Conservation (phyloP, 2,888 invertebrate species). For the Drosophila quinaria region DNA sequence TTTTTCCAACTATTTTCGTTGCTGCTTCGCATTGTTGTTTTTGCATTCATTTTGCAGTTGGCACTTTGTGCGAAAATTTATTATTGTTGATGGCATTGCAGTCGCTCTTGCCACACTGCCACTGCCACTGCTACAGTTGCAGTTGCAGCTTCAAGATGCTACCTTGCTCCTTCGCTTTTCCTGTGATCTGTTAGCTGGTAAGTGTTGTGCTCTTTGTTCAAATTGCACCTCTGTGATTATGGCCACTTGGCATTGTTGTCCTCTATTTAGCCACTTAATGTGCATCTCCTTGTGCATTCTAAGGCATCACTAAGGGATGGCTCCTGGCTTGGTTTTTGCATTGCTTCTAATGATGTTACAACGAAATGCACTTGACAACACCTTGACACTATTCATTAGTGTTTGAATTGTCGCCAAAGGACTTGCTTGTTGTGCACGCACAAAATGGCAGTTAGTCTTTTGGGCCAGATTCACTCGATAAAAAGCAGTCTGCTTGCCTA, state of each 20-base stretch:
- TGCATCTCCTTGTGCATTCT: slow-evolving; percentile 20
- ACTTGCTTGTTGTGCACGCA: slow-evolving; percentile 47
- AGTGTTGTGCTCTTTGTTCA: slow-evolving; percentile 54
- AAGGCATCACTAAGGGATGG: slow-evolving; percentile 24
- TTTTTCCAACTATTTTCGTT: slow-evolving; percentile 73
- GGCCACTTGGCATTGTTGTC: slow-evolving; percentile 68
- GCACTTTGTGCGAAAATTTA: slow-evolving; percentile 75
- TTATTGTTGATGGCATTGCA: slow-evolving; percentile 71
- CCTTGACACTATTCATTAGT: slow-evolving; percentile 80
- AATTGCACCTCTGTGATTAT: slow-evolving; percentile 82
- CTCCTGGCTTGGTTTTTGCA: slow-evolving; percentile 32
- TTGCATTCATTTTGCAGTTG: slow-evolving; percentile 67
- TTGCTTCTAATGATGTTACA: slow-evolving; percentile 60
- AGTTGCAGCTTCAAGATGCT: slow-evolving; percentile 3
- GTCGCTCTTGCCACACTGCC: slow-evolving; percentile 16
- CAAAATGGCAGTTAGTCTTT: slow-evolving; percentile 6
- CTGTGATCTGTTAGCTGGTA: slow-evolving; percentile 32
- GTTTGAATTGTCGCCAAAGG: slow-evolving; percentile 40
- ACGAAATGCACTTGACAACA: slow-evolving; percentile 79
- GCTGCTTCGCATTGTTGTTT: slow-evolving; percentile 49
- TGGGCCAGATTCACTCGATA: neutral
- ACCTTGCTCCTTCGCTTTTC: neutral
- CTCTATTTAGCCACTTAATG: slow-evolving; percentile 68
- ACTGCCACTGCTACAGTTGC: neutral
- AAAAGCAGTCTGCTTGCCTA: slow-evolving; percentile 30